Percentiles rank a stretch among this genome's conserved stretches.
These are phyloP conservation scores for Myripristis murdjan DNA, from an alignment of 2,797 vertebrate genomes.

Conservation along the genomic window DNA sequence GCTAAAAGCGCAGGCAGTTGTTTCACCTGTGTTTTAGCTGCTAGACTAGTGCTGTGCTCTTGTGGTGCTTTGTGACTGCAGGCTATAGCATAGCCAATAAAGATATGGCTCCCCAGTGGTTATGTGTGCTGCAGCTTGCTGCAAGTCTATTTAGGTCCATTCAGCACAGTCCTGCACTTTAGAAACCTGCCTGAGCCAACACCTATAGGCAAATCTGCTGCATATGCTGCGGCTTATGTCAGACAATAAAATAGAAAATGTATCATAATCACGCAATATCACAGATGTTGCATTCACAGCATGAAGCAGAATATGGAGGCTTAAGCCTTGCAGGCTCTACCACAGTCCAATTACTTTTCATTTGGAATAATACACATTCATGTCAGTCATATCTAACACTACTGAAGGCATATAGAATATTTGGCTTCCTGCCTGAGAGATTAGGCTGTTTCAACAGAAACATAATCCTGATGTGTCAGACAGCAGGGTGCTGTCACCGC, in stretches of 20 bases:
- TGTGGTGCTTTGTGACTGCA: conserved; percentile 51
- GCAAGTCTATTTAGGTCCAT: conserved; percentile 48
- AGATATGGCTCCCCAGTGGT: conserved; percentile 46
- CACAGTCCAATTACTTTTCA: conserved; percentile 38
- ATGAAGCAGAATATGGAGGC: conserved; percentile 25
- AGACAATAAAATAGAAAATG: conserved; percentile 38
- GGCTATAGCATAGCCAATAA: conserved; percentile 13
- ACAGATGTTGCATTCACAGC: conserved; percentile 21
- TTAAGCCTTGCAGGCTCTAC: conserved; percentile 31
- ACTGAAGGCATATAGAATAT: conserved; percentile 15
- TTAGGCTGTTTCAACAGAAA: conserved; percentile 50
- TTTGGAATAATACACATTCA: conserved; percentile 28
- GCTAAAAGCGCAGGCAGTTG: conserved; percentile 32
- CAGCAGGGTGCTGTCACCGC: conserved; percentile 49
- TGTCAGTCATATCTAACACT: conserved; percentile 21
- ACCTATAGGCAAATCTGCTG: conserved; percentile 51
- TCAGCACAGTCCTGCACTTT: conserved; percentile 44
- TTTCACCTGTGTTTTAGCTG: conserved; percentile 44
- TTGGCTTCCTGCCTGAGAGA: conserved; percentile 39
- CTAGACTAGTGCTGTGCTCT: conserved; percentile 60
- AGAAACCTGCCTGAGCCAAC: conserved; percentile 36
- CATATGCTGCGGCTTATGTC: conserved; percentile 25
- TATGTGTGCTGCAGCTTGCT: conserved; percentile 53
- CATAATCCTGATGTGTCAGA: conserved; percentile 58
- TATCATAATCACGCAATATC: conserved; percentile 37